Conservation (phyloP, 2,113 vertebrate species). For the Macquaria ambigua region DNA sequence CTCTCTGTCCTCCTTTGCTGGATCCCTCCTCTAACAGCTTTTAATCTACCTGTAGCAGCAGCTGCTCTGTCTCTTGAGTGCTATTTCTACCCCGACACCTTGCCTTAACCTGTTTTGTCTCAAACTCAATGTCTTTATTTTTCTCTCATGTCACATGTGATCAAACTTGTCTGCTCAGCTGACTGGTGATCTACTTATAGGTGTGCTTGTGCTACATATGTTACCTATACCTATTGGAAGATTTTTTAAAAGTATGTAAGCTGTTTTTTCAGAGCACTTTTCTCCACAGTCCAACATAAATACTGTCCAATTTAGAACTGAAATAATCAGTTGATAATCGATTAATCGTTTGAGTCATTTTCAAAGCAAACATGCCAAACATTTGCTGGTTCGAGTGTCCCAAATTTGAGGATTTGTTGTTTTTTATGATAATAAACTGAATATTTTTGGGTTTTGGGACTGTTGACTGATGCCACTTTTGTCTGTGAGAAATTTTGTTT, state of each 20-base stretch:
- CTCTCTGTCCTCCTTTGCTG: conserved; percentile 15
- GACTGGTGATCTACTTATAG: neutral
- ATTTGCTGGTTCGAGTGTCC: neutral
- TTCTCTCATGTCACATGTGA: neutral
- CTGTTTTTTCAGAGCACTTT: neutral
- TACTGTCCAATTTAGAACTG: neutral
- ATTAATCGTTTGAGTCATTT: neutral
- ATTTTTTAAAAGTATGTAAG: neutral
- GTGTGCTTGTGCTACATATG: neutral
- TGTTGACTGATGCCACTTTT: neutral
- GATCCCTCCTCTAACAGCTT: neutral
- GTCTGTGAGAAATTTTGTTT: fast-evolving
- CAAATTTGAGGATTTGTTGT: neutral
- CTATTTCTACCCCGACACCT: neutral
- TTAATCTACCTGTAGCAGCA: conserved; percentile 2
- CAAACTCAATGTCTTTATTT: neutral
- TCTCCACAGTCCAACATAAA: too few relatives aligned
- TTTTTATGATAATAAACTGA: neutral
- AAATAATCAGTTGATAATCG: neutral
- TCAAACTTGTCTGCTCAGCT: neutral
- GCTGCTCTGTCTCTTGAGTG: neutral
- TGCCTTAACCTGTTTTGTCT: neutral
- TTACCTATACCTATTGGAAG: too few relatives aligned
- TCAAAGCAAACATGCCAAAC: neutral
- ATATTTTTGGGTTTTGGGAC: neutral